Conservation (phyloP, 2,113 vertebrate species). For the Butorides virescens region DNA sequence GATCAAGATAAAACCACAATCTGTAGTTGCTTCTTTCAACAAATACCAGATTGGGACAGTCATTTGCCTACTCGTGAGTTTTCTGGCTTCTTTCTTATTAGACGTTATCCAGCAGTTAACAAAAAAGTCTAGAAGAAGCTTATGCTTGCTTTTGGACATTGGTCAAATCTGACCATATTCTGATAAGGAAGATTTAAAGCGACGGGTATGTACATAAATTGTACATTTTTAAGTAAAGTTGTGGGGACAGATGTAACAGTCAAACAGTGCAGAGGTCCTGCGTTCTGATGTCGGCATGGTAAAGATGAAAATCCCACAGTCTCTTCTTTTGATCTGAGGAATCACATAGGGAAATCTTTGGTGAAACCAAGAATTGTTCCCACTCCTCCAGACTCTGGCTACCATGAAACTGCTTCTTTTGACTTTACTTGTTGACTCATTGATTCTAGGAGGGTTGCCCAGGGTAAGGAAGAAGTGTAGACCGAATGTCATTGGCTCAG, state of each 20-base stretch:
- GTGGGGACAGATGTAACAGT: background rate
- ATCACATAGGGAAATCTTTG: background rate
- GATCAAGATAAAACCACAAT: constrained; percentile 33
- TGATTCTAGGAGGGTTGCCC: background rate
- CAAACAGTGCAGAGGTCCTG: background rate
- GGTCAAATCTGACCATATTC: background rate
- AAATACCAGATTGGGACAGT: background rate
- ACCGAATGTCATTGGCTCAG: background rate
- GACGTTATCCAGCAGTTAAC: background rate
- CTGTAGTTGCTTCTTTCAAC: background rate
- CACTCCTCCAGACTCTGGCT: background rate
- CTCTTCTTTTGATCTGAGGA: background rate
- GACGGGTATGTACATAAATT: background rate
- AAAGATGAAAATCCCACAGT: background rate
- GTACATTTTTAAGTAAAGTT: background rate
- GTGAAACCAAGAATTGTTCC: background rate
- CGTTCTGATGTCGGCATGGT: background rate
- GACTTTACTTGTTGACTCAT: background rate
- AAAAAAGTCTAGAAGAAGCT: background rate
- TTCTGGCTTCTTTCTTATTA: background rate
- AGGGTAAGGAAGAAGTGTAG: background rate
- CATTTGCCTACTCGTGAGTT: background rate
- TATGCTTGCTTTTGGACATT: background rate
- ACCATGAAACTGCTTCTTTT: background rate
- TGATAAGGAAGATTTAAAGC: constrained; percentile 27